Evolutionary conservation across 2,113 vertebrate species (phyloP).

Genomic region (Epinephelus moara): DNA sequence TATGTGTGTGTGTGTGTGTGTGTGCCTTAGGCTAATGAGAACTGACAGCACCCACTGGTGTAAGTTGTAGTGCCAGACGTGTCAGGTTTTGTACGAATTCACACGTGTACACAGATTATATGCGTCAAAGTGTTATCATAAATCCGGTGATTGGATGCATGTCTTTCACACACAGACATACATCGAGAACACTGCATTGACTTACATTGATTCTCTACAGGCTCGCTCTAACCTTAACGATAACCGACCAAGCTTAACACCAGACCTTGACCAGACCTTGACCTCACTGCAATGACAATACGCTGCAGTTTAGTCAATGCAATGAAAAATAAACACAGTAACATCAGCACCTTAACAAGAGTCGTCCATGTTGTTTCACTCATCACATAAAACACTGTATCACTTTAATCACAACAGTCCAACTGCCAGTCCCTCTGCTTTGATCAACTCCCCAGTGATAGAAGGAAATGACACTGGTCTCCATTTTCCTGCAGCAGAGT

Average conservation of each 20-base stretch:
- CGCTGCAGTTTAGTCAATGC: background rate
- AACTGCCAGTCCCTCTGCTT: conserved; percentile 23
- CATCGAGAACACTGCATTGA: background rate
- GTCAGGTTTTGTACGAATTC: conserved; percentile 1
- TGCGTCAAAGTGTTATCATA: background rate
- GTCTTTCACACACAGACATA: background rate
- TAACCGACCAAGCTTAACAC: background rate
- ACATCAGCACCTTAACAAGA: background rate
- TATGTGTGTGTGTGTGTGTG: conserved; percentile 10
- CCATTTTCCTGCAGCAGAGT: background rate
- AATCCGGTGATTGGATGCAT: background rate
- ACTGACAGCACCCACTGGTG: background rate
- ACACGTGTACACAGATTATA: conserved; percentile 9
- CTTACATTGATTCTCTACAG: background rate
- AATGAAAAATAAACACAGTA: background rate
- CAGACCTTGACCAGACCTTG: background rate
- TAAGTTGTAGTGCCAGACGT: background rate
- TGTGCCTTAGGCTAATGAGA: conserved; percentile 16
- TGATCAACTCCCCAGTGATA: conserved; percentile 22
- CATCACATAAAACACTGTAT: background rate
- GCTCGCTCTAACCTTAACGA: conserved; percentile 5
- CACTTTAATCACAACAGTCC: background rate
- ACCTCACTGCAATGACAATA: background rate
- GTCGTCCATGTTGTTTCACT: background rate
- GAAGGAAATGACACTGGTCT: background rate